Base-by-base conservation (phyloP, 2,113 vertebrate genomes). In the Turnix velox region DNA sequence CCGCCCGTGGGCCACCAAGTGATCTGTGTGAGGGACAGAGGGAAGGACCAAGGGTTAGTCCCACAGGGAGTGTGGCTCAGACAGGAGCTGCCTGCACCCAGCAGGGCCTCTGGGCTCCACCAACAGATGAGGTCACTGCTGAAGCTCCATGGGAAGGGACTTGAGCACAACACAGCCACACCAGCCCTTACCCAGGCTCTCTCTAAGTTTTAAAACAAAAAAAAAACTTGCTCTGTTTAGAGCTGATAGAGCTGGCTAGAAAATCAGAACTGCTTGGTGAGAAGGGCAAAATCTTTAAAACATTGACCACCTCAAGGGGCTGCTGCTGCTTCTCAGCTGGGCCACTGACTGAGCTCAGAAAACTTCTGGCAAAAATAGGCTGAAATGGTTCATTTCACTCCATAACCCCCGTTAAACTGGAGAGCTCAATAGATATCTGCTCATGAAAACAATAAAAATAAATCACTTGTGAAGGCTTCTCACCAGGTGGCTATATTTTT, bases 1-100 rank as follows among this genome's bases (percentile, higher is more conserved):
- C 4, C 99, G 98, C 2, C 99, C 99, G 2, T 99, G 99, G 80
- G 99, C 99, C 96, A 99, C 99, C 75, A 99, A 93, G 95, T 99
- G 99, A 98, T 99, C 99, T 99, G 96, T 99, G 96, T 0, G 22
- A 22, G 84, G 84, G 61, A 42, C 1, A 30, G 14, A 72, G 59
- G 0, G 25, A 30, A 66, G 57, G 49, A 58, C 51, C 92, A 10
- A 18, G 18, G 0, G 57, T 94, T 66, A 94, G 0, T 23, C 42
- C 23, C 63, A 20, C n/a, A 8, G n/a, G 7, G n/a, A 28, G 18
- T 2, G 4, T 8, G 1, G 15, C 10, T n/a, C 17, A 1, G 18
- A 4, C 15, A 12, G 33, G 6, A 45, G 35, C 63, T 65, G 3
- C 67, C 63, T 3, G 3, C 14, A 2, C 1, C 16, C 59, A 2